Conservation (phyloP, 2,888 invertebrate genomes). For the Micoletzkya japonica region DNA sequence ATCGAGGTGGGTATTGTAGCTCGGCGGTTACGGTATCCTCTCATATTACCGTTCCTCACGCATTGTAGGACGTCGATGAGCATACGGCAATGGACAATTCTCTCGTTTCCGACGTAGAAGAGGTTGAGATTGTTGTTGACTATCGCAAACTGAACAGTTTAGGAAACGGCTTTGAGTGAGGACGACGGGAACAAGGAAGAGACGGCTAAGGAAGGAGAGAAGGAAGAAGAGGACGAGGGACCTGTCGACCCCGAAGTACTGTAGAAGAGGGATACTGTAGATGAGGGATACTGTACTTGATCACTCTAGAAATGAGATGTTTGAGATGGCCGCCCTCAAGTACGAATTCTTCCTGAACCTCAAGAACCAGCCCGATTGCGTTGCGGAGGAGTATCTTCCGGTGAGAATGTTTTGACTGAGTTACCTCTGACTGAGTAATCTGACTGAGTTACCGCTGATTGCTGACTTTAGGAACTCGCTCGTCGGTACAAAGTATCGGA, state of each 20-base stretch:
- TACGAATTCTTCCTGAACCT: conserved; percentile 38
- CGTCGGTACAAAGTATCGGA: conserved; percentile 50
- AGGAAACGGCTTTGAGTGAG: no score
- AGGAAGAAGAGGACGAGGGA: no score
- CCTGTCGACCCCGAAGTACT: conserved; percentile 8
- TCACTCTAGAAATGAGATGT: neutral
- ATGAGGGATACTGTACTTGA: neutral
- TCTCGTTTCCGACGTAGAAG: no score
- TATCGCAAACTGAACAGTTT: no score
- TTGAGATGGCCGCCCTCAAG: conserved; percentile 11
- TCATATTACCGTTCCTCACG: no score
- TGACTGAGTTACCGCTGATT: neutral
- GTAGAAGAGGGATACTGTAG: neutral
- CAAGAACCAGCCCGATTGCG: conserved; percentile 46
- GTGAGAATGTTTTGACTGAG: neutral
- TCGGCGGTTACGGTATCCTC: no score
- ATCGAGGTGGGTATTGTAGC: no score
- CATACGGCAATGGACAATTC: no score
- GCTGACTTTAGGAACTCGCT: conserved; percentile 39
- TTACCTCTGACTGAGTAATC: neutral
- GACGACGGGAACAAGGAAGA: neutral
- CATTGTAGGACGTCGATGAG: no score
- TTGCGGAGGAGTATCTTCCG: conserved; percentile 41
- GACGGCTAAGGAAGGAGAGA: neutral
- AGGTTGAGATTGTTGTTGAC: no score